Evolutionary conservation across 2,888 invertebrate genomes (phyloP).

Genomic region (Pseudococcus jackbeardsleyi): DNA sequence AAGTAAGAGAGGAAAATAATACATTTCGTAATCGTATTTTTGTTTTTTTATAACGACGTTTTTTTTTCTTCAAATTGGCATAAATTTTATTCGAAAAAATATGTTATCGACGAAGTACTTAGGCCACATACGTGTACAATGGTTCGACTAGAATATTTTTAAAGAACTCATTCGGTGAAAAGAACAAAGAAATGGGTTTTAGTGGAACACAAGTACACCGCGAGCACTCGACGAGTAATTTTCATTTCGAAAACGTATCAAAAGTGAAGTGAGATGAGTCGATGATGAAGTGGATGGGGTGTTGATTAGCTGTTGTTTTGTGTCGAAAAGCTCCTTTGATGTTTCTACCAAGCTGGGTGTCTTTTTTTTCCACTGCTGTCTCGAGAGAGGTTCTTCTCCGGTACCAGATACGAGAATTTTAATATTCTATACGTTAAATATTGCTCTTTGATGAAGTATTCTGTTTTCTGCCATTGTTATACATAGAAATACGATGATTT

Average conservation of each 20-base stretch:
- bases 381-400: background rate
- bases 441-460: slow-evolving; percentile 28
- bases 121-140: background rate
- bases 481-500: slow-evolving; percentile 38
- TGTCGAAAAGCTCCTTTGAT: slow-evolving; percentile 31
- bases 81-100: background rate
- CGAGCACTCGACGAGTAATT: background rate
- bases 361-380: background rate
- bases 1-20: background rate
- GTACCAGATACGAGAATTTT: background rate
- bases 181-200: background rate
- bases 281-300: background rate
- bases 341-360: slow-evolving; percentile 5
- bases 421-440: background rate
- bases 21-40: background rate
- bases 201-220: background rate
- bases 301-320: slow-evolving; percentile 21
- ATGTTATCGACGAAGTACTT: background rate
- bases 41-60: background rate
- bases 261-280: background rate
- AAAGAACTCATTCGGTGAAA: background rate
- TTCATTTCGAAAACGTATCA: slow-evolving; percentile 27
- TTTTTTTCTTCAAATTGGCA: background rate
- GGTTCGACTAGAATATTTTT: background rate
- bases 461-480: slow-evolving; percentile 17